phyloP scores from a whole-genome alignment of 2,888 invertebrate species.

The Drosophila multiciliata region DNA sequence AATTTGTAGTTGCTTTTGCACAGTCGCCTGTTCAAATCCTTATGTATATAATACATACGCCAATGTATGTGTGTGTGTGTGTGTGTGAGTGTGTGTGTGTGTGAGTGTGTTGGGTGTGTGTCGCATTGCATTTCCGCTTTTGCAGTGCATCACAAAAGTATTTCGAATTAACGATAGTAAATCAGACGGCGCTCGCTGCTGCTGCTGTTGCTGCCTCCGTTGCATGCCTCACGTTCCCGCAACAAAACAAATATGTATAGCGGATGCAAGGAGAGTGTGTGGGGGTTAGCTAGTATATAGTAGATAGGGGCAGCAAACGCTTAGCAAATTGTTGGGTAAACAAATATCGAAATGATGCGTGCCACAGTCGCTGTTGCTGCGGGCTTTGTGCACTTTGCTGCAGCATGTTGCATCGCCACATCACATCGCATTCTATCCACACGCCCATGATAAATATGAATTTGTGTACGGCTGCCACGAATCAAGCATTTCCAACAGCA shows the following conservation, averaged over 20 bases:
- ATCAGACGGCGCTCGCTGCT: conserved; percentile 47
- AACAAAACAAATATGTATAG: conserved; percentile 12
- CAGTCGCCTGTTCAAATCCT: conserved; percentile 50
- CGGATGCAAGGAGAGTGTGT: too few relatives aligned
- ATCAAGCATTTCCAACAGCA: conserved; percentile 28
- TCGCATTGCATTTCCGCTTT: conserved; percentile 65
- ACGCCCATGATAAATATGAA: conserved; percentile 54
- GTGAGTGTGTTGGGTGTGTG: conserved; percentile 33
- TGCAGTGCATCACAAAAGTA: conserved; percentile 68
- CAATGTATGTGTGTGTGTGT: conserved; percentile 11
- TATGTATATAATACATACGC: neutral
- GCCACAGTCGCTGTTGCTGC: conserved; percentile 48
- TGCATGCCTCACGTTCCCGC: conserved; percentile 18
- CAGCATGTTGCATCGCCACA: conserved; percentile 36
- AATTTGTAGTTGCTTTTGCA: conserved; percentile 42
- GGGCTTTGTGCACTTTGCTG: conserved; percentile 45
- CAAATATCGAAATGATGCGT: conserved; percentile 71
- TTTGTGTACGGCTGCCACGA: conserved; percentile 27
- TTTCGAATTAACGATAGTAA: conserved; percentile 67
- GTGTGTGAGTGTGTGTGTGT: conserved; percentile 29
- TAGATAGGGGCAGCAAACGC: conserved; percentile 17
- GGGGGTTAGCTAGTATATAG: neutral
- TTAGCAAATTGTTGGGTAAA: conserved; percentile 69
- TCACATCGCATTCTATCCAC: neutral
- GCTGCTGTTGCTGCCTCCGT: neutral